Percentiles rank a stretch among this genome's conserved stretches.
Evolutionary conservation across 1,140 invertebrate species (phyloP).

Genomic region (Plectrocnemia conspersa): DNA sequence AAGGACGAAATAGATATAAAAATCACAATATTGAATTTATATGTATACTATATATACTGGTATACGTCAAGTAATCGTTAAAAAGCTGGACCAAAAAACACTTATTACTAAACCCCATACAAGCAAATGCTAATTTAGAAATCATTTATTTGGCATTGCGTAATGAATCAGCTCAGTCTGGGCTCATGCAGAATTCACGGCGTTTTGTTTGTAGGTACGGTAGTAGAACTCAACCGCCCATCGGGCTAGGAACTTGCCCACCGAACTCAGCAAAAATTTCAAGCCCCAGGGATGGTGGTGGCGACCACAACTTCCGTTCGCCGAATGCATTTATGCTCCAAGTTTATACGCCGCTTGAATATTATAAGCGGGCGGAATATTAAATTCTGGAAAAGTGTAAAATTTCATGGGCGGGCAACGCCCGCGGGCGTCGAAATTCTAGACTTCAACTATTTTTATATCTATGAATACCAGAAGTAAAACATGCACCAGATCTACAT

Average conservation of each 20-base stretch:
- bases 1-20: too few species aligned
- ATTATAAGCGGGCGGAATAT: slow-evolving; percentile 2
- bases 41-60: too few species aligned
- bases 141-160: too few species aligned
- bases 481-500: too few species aligned
- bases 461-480: too few species aligned
- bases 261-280: slow-evolving; percentile 16
- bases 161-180: too few species aligned
- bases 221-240: not conserved
- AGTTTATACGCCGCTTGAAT: slow-evolving; percentile 4
- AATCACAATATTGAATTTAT: too few species aligned
- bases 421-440: not conserved
- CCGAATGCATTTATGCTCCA: slow-evolving; percentile 15
- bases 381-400: slow-evolving; percentile 9
- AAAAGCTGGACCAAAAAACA: too few species aligned
- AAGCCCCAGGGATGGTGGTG: slow-evolving; percentile 5
- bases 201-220: slow-evolving; percentile 30
- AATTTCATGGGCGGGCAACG: not conserved
- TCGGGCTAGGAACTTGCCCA: not conserved
- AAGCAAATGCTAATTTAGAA: too few species aligned
- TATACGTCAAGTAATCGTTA: too few species aligned
- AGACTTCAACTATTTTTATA: too few species aligned
- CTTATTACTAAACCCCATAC: too few species aligned
- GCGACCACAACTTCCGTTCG: not conserved
- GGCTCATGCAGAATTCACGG: slow-evolving; percentile 30